These are phyloP conservation scores for Phaethon lepturus DNA, from an alignment of 2,113 vertebrate species.

Conservation along the genomic window DNA sequence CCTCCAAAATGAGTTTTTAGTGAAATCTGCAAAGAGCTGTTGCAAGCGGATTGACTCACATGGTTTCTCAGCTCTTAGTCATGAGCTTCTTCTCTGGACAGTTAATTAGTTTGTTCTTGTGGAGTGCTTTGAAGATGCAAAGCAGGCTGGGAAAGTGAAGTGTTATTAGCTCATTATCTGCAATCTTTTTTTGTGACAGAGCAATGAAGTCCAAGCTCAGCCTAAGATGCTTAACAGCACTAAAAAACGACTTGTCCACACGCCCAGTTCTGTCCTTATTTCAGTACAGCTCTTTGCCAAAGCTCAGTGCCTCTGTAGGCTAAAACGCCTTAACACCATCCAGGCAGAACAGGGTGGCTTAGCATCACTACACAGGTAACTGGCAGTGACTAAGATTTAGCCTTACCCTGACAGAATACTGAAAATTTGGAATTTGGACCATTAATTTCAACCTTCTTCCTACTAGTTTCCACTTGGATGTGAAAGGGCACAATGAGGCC, in stretches of 20 bases:
- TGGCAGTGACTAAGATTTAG: not conserved
- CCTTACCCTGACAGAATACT: not conserved
- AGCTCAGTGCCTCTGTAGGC: not conserved
- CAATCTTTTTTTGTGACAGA: not conserved
- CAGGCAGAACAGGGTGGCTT: not conserved
- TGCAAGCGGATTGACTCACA: conserved; percentile 46
- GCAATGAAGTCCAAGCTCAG: not conserved
- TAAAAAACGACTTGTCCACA: not conserved
- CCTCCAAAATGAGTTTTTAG: conserved; percentile 52
- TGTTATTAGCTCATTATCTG: conserved; percentile 51
- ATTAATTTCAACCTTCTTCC: not conserved
- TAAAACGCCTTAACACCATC: not conserved
- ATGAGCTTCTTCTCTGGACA: conserved; percentile 50
- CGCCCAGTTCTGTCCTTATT: not conserved
- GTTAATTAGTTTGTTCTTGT: conserved; percentile 59
- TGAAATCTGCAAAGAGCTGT: conserved; percentile 47
- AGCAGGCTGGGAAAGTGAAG: conserved; percentile 22
- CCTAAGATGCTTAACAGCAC: not conserved
- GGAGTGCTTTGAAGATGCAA: conserved; percentile 51
- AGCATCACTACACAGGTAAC: not conserved
- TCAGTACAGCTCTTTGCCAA: not conserved
- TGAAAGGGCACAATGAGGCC: not conserved
- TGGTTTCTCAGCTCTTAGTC: conserved; percentile 53
- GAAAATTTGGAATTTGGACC: not conserved
- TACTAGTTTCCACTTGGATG: not conserved